phyloP scores from a whole-genome alignment of 2,888 invertebrate species.

The Malthinus flaveolus region DNA sequence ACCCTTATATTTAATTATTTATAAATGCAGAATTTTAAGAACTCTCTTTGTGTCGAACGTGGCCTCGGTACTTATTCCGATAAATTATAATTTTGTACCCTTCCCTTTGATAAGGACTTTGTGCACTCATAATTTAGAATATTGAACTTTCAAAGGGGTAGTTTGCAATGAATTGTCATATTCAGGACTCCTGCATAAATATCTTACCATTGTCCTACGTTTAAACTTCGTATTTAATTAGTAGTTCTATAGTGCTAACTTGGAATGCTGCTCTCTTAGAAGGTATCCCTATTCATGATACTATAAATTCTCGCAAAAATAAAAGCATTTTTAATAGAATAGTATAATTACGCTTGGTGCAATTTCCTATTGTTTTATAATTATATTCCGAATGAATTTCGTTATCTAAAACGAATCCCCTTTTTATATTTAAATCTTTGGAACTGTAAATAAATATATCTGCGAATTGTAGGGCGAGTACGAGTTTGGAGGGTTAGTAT shows the following conservation, averaged over 20 bases:
- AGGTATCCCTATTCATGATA: too few relatives aligned
- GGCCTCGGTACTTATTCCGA: slow-evolving; percentile 27
- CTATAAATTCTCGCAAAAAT: too few relatives aligned
- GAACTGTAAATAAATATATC: slow-evolving; percentile 14
- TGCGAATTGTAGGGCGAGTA: slow-evolving; percentile 16
- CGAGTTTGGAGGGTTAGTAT: slow-evolving; percentile 14
- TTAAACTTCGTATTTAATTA: slow-evolving; percentile 43
- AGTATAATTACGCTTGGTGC: too few relatives aligned
- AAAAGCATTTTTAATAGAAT: too few relatives aligned
- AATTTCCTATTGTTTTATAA: too few relatives aligned
- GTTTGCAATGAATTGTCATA: slow-evolving; percentile 48
- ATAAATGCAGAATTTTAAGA: slow-evolving; percentile 32
- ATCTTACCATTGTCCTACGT: slow-evolving; percentile 42
- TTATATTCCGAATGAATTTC: background rate
- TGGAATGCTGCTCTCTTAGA: slow-evolving; percentile 19
- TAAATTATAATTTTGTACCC: slow-evolving; percentile 32
- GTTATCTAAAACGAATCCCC: background rate
- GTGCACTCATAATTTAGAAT: slow-evolving; percentile 43
- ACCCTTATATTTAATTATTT: slow-evolving; percentile 29
- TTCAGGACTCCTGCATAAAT: slow-evolving; percentile 45
- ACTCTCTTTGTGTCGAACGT: slow-evolving; percentile 27
- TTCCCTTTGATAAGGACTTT: slow-evolving; percentile 33
- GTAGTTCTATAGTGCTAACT: slow-evolving; percentile 36
- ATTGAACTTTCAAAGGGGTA: slow-evolving; percentile 39
- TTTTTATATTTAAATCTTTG: slow-evolving; percentile 15